Evolutionary conservation across 2,113 vertebrate genomes (phyloP).

Genomic region (Dunckerocampus dactyliophorus): DNA sequence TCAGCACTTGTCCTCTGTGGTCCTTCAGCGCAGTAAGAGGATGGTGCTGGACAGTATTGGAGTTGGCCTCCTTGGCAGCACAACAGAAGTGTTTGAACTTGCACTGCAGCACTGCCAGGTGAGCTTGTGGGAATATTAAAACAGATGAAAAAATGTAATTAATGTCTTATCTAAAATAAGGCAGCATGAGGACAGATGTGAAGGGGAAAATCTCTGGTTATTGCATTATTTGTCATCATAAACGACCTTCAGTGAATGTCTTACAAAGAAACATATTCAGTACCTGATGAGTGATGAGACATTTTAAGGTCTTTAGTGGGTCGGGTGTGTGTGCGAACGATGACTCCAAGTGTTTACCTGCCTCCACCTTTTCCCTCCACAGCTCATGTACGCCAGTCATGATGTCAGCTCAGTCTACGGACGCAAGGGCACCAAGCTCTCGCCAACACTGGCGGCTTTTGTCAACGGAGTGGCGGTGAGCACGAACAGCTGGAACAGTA

Average conservation of each 20-base stretch:
- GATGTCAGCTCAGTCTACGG: slow-evolving; percentile 81
- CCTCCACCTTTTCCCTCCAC: slow-evolving; percentile 12
- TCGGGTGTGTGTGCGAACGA: not conserved
- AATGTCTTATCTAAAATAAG: slow-evolving; percentile 9
- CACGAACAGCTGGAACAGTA: slow-evolving; percentile 11
- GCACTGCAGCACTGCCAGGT: slow-evolving; percentile 82
- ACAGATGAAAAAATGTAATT: not conserved
- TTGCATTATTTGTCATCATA: slow-evolving; percentile 1
- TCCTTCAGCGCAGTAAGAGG: slow-evolving; percentile 80
- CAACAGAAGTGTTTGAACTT: slow-evolving; percentile 76
- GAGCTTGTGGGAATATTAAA: slow-evolving; percentile 18
- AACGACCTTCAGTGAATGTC: slow-evolving; percentile 2
- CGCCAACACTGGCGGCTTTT: slow-evolving; percentile 80
- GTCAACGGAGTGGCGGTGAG: slow-evolving; percentile 87
- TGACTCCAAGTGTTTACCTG: slow-evolving; percentile 17
- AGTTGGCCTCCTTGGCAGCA: slow-evolving; percentile 84
- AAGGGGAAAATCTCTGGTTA: not conserved
- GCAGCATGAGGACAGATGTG: slow-evolving; percentile 10
- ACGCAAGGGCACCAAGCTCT: slow-evolving; percentile 69
- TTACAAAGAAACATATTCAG: slow-evolving; percentile 25
- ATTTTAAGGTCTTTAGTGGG: not conserved
- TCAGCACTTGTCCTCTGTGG: slow-evolving; percentile 68
- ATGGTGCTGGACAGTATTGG: slow-evolving; percentile 89
- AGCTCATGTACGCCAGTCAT: slow-evolving; percentile 77
- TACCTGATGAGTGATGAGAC: slow-evolving; percentile 5